phyloP scores from a whole-genome alignment of 35 echinoderm and acorn worm genomes.

The Acanthaster planci region DNA sequence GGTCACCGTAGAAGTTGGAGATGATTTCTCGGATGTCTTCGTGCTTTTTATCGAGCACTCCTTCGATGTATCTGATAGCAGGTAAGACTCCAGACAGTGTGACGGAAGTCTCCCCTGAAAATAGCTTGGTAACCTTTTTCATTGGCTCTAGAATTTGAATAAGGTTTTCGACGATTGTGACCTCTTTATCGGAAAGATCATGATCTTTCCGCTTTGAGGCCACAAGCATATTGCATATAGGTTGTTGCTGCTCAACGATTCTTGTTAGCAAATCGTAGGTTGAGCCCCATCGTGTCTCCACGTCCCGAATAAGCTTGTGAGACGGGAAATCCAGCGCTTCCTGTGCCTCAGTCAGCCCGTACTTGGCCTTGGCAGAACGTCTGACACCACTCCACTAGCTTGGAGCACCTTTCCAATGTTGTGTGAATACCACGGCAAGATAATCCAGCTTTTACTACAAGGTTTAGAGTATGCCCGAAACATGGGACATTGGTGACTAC shows the following conservation, averaged over 20 bases:
- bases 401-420: conserved; percentile 28
- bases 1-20: no score
- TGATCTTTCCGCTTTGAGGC: conserved; percentile 12
- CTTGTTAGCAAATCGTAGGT: conserved; percentile 18
- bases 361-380: conserved; percentile 14
- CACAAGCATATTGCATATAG: conserved; percentile 15
- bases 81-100: not conserved
- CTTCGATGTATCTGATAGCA: not conserved
- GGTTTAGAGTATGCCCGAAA: conserved; percentile 36
- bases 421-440: not conserved
- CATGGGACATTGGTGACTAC: conserved; percentile 13
- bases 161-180: not conserved
- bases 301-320: conserved; percentile 36
- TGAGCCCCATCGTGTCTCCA: conserved; percentile 27
- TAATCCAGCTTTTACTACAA: conserved; percentile 46
- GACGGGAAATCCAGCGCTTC: not conserved
- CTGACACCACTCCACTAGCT: conserved; percentile 34
- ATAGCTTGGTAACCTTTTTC: not conserved
- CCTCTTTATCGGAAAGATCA: conserved; percentile 15
- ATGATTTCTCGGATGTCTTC: no score
- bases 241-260: conserved; percentile 27
- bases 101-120: conserved; percentile 7
- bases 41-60: not conserved
- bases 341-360: not conserved
- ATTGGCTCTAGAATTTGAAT: conserved; percentile 12